Evolutionary conservation across 2,113 vertebrate species (phyloP).

Genomic region (Hoplias malabaricus): DNA sequence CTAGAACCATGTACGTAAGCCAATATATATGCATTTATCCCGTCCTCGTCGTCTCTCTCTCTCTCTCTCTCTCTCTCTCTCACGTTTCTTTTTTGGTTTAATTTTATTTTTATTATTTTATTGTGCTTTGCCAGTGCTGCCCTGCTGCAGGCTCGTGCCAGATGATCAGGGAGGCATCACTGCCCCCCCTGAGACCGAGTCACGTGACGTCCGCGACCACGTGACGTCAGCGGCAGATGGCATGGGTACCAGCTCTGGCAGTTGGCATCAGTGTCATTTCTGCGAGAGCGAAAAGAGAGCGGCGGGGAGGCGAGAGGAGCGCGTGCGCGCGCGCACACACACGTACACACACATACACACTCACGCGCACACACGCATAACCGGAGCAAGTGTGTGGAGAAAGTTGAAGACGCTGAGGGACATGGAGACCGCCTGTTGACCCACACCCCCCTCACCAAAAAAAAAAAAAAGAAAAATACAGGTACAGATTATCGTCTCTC

Average conservation of each 20-base stretch:
- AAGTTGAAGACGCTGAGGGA: constrained; percentile 80
- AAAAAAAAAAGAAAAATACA: not conserved
- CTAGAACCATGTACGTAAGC: no score
- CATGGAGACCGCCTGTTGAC: constrained; percentile 84
- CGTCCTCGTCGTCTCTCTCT: not conserved
- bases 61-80: constrained; percentile 8
- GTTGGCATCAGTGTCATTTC: constrained; percentile 96
- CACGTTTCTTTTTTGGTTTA: constrained; percentile 11
- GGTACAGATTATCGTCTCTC: not conserved
- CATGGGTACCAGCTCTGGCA: constrained; percentile 95
- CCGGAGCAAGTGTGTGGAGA: constrained; percentile 76
- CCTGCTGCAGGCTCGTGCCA: constrained; percentile 88
- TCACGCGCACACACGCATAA: not conserved
- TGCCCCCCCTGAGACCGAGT: constrained; percentile 84
- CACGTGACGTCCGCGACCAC: constrained; percentile 86
- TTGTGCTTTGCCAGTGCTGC: constrained; percentile 78
- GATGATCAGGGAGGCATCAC: constrained; percentile 89
- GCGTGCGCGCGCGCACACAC: constrained; percentile 81
- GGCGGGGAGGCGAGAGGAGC: constrained; percentile 53
- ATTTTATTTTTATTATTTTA: not conserved
- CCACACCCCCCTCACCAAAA: not conserved
- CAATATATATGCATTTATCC: constrained; percentile 6
- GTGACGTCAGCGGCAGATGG: constrained; percentile 95
- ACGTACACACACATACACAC: constrained; percentile 62
- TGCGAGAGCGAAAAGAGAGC: constrained; percentile 72